Evolutionary conservation across 92 coral and sea anemone species (phyloP).

Genomic region (Porites divaricata): DNA sequence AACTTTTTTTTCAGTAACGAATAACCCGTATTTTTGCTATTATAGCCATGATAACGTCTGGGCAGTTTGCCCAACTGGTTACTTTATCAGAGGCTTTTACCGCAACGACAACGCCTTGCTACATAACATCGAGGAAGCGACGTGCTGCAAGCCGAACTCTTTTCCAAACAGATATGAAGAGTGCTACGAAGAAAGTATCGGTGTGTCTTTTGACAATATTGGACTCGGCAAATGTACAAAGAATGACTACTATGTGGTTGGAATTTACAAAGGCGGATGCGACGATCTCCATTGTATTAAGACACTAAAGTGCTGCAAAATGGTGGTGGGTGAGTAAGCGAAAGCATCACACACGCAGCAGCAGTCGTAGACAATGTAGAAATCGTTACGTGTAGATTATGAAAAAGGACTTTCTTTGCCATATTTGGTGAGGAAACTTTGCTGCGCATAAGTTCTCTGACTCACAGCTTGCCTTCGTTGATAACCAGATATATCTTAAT

Average conservation of each 20-base stretch:
- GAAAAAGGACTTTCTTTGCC: too few species aligned
- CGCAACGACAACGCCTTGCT: slow-evolving; percentile 37
- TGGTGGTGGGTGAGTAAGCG: neutral
- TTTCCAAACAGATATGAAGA: slow-evolving; percentile 58
- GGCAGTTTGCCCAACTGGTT: slow-evolving; percentile 65
- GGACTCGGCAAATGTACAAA: neutral
- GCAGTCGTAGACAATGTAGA: too few species aligned
- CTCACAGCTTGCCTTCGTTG: too few species aligned
- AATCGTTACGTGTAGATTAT: too few species aligned
- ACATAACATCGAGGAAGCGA: slow-evolving; percentile 63
- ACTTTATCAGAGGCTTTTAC: slow-evolving; percentile 58
- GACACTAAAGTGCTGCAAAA: slow-evolving; percentile 58
- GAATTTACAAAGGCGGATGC: slow-evolving; percentile 62
- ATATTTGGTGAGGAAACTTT: too few species aligned
- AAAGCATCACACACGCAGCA: neutral
- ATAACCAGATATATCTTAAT: too few species aligned
- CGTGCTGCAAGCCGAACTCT: slow-evolving; percentile 69
- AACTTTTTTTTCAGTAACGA: too few species aligned
- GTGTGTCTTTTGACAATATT: slow-evolving; percentile 7
- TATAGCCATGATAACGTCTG: slow-evolving; percentile 28
- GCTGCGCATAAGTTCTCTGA: too few species aligned
- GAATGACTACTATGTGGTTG: slow-evolving; percentile 59
- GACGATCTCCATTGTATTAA: slow-evolving; percentile 65
- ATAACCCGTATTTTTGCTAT: too few species aligned
- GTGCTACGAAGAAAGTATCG: slow-evolving; percentile 44